Percentiles rank a stretch among this genome's conserved stretches.
Evolutionary conservation across 2,113 vertebrate species (phyloP).

Genomic region (Rhinoptilus africanus): DNA sequence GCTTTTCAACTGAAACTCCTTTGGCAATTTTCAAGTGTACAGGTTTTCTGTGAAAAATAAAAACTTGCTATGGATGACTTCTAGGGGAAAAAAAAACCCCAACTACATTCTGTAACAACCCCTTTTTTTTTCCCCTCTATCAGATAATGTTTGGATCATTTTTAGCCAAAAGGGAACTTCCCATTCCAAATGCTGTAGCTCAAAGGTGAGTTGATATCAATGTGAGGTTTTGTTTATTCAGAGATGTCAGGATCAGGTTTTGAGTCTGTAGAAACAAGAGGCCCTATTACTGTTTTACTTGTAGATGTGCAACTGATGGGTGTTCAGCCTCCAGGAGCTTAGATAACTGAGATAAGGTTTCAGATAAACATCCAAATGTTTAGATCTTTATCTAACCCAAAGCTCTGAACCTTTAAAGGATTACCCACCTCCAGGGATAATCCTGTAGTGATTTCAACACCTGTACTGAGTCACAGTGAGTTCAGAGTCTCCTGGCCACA

Average conservation of each 20-base stretch:
- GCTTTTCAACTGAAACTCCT: background rate
- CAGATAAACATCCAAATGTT: slow-evolving; percentile 65
- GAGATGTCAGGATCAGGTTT: slow-evolving; percentile 17
- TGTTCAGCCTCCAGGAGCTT: slow-evolving; percentile 54
- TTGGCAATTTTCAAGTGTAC: background rate
- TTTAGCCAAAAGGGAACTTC: background rate
- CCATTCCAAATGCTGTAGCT: background rate
- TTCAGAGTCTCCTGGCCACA: background rate
- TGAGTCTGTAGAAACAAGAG: slow-evolving; percentile 44
- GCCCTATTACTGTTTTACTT: background rate
- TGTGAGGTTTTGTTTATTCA: slow-evolving; percentile 24
- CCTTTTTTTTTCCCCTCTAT: too few species aligned
- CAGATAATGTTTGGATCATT: background rate
- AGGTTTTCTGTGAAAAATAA: background rate
- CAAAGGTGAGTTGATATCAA: background rate
- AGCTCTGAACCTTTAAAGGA: slow-evolving; percentile 63
- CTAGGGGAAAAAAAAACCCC: background rate
- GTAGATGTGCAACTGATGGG: slow-evolving; percentile 42
- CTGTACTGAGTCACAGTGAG: slow-evolving; percentile 36
- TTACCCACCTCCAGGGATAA: slow-evolving; percentile 61
- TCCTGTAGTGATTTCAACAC: slow-evolving; percentile 63
- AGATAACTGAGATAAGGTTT: slow-evolving; percentile 58
- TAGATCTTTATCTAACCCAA: slow-evolving; percentile 62
- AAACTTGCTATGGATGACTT: background rate
- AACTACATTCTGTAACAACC: background rate